A percentile compares a stretch with the other conserved stretches of the same genome.
Conservation (phyloP, 1,140 invertebrate genomes). For the Homalodisca vitripennis region DNA sequence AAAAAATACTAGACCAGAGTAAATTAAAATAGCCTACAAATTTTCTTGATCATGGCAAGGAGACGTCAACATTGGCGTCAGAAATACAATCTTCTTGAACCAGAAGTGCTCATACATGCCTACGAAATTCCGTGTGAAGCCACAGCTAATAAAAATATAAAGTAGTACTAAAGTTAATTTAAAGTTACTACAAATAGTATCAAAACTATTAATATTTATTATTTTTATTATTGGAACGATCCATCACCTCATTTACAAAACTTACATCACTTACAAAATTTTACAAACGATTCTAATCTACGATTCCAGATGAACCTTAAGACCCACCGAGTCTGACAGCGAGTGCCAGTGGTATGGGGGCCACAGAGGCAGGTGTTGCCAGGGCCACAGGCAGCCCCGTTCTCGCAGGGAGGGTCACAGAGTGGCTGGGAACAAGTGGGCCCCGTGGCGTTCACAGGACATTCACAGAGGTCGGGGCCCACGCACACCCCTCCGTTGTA, state of each 20-base stretch:
- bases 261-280: background rate
- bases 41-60: too few species aligned
- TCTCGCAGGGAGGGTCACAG: constrained; percentile 46
- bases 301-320: background rate
- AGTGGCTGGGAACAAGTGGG: constrained; percentile 37
- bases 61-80: too few species aligned
- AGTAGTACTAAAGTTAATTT: too few species aligned
- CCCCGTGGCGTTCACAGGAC: constrained; percentile 42
- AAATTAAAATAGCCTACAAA: too few species aligned
- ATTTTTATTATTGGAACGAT: background rate
- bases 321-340: constrained; percentile 41
- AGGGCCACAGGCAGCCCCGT: constrained; percentile 43
- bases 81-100: too few species aligned
- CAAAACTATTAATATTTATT: background rate
- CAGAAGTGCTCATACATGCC: too few species aligned
- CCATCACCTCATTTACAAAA: background rate
- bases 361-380: constrained; percentile 45
- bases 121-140: too few species aligned
- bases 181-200: background rate
- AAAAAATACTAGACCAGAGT: too few species aligned
- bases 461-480: constrained; percentile 42
- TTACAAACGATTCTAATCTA: too few species aligned
- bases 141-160: too few species aligned
- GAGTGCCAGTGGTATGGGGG: constrained; percentile 37
- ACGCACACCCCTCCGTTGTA: constrained; percentile 43